A percentile compares a stretch with the other conserved stretches of the same genome.
These are phyloP conservation scores for Eristalis intricaria DNA, from an alignment of 2,888 invertebrate genomes.

Conservation along the genomic window DNA sequence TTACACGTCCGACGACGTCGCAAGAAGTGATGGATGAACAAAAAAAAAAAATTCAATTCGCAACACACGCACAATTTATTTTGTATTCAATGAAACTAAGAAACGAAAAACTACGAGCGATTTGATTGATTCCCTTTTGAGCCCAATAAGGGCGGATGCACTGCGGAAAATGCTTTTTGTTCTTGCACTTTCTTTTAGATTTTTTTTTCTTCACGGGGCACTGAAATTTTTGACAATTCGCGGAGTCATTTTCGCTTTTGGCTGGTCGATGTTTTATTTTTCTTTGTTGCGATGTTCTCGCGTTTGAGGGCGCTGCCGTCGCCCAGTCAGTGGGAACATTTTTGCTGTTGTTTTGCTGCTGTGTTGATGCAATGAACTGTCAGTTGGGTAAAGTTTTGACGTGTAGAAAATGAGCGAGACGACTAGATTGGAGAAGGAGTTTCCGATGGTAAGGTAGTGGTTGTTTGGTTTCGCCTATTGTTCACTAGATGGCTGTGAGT, in stretches of 20 bases:
- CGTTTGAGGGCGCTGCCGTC: conserved; percentile 43
- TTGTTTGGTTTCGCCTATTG: background rate
- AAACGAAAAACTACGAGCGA: conserved; percentile 17
- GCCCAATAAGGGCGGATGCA: conserved; percentile 32
- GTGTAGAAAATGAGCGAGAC: conserved; percentile 14
- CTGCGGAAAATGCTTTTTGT: conserved; percentile 23
- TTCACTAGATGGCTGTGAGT: background rate
- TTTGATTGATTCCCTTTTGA: conserved; percentile 18
- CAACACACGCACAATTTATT: conserved; percentile 40
- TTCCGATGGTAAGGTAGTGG: conserved; percentile 1
- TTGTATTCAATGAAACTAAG: background rate
- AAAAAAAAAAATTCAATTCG: conserved; percentile 3
- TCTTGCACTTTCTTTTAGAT: conserved; percentile 23
- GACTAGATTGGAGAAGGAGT: background rate
- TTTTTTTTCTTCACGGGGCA: conserved; percentile 40
- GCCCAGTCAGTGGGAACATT: background rate
- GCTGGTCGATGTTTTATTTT: conserved; percentile 65
- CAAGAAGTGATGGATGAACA: conserved; percentile 15
- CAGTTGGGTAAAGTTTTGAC: background rate
- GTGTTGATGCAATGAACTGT: conserved; percentile 39
- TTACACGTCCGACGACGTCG: conserved; percentile 58
- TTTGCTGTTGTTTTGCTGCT: conserved; percentile 12
- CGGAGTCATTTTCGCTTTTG: conserved; percentile 64
- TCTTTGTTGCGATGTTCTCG: conserved; percentile 38
- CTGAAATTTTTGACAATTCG: conserved; percentile 65